phyloP scores from a whole-genome alignment of 2,797 vertebrate species.

The Peromyscus nudipes region DNA sequence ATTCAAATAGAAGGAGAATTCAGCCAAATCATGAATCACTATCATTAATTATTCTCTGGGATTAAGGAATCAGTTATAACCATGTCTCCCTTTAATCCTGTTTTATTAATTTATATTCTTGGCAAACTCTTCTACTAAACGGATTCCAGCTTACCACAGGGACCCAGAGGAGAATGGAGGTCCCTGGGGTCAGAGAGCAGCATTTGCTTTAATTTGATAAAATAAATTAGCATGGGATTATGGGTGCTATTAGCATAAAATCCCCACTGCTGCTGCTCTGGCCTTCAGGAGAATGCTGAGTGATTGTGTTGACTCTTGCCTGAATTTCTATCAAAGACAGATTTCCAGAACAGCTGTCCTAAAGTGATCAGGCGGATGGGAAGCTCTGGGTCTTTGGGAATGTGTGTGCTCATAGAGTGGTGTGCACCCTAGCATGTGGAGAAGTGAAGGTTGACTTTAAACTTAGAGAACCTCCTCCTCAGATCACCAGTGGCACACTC shows the following conservation, averaged over 20 bases:
- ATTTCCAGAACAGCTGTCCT: background rate
- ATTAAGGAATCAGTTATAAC: slow-evolving; percentile 89
- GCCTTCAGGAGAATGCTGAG: slow-evolving; percentile 78
- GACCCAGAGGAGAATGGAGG: slow-evolving; percentile 82
- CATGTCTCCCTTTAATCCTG: slow-evolving; percentile 88
- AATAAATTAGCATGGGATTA: slow-evolving; percentile 91
- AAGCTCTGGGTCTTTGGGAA: background rate
- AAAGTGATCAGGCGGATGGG: background rate
- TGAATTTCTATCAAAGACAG: slow-evolving; percentile 16
- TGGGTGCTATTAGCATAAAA: slow-evolving; percentile 82
- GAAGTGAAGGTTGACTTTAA: background rate
- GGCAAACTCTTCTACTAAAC: slow-evolving; percentile 86
- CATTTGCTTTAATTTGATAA: slow-evolving; percentile 89
- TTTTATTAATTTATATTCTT: slow-evolving; percentile 91
- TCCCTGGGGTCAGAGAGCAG: slow-evolving; percentile 87
- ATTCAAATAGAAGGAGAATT: slow-evolving; percentile 86
- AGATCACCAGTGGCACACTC: background rate
- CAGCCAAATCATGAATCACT: slow-evolving; percentile 86
- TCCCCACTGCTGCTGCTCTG: slow-evolving; percentile 60
- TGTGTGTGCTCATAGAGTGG: too few relatives aligned
- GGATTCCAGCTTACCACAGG: slow-evolving; percentile 86
- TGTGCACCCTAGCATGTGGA: background rate
- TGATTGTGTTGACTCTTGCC: slow-evolving; percentile 22
- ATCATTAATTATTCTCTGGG: slow-evolving; percentile 90
- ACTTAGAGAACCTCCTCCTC: background rate